phyloP scores from a whole-genome alignment of 2,113 vertebrate species.

The Crypturellus undulatus region DNA sequence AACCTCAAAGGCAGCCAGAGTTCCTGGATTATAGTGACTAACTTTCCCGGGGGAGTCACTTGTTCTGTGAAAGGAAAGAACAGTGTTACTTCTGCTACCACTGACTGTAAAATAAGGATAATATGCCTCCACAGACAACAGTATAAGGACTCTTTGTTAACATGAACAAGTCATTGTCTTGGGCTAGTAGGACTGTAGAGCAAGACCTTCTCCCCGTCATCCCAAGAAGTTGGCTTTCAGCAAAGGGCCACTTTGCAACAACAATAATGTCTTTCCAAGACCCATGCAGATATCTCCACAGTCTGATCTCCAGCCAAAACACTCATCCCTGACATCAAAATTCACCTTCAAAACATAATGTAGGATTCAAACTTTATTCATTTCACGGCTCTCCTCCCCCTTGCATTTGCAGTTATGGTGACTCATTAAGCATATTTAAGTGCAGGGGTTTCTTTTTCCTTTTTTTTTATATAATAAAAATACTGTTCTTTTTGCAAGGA shows the following conservation, averaged over 20 bases:
- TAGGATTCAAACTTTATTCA: neutral
- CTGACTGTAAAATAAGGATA: neutral
- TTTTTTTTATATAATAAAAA: neutral
- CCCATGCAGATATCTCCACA: neutral
- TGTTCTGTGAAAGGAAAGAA: neutral
- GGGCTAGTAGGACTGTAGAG: neutral
- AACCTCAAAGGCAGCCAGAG: neutral
- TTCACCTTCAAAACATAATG: neutral
- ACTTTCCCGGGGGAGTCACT: neutral
- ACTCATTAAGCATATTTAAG: neutral
- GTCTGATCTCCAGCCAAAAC: neutral
- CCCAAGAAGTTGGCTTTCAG: neutral
- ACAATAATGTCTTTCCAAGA: neutral
- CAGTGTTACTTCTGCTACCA: neutral
- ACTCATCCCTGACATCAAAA: neutral
- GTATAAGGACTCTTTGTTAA: neutral
- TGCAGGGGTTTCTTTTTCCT: neutral
- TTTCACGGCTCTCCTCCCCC: neutral
- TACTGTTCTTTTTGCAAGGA: neutral
- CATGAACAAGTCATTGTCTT: neutral
- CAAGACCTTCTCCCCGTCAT: neutral
- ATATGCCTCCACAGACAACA: neutral
- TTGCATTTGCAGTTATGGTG: neutral
- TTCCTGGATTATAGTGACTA: neutral
- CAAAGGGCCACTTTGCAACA: fast-evolving